Evolutionary conservation across 2,888 invertebrate genomes (phyloP).

Genomic region (Diogma glabrata): DNA sequence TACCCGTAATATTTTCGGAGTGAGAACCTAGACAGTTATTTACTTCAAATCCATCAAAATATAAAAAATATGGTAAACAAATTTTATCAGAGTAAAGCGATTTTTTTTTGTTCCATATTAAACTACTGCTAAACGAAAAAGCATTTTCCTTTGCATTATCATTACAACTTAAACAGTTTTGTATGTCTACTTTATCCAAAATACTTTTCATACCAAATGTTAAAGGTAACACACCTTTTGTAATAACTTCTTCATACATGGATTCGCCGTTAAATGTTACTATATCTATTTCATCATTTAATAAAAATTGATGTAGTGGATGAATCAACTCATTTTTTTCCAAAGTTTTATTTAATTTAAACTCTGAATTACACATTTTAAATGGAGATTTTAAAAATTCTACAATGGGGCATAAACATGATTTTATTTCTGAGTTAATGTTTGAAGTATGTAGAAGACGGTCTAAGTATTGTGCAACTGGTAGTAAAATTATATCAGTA

Average conservation of each 20-base stretch:
- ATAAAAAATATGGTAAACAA: slow-evolving; percentile 7
- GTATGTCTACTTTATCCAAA: not conserved
- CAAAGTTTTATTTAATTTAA: not conserved
- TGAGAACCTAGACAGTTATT: slow-evolving; percentile 14
- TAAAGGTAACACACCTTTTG: not conserved
- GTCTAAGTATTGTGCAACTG: not conserved
- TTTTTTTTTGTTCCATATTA: not conserved
- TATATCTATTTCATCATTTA: not conserved
- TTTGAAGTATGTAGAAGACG: not conserved
- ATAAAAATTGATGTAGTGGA: not conserved
- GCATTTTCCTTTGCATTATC: not conserved
- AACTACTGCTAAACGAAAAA: not conserved
- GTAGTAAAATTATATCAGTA: not conserved
- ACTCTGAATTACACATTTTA: not conserved
- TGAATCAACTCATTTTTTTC: not conserved
- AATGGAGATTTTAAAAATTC: not conserved
- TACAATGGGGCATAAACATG: not conserved
- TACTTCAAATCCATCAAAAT: slow-evolving; percentile 12
- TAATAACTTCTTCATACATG: not conserved
- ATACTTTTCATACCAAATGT: not conserved
- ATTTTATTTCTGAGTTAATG: not conserved
- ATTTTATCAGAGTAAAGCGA: not conserved
- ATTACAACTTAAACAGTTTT: not conserved
- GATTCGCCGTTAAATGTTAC: not conserved
- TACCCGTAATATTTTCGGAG: slow-evolving; percentile 10